Base-by-base conservation (phyloP, 1,140 invertebrate species). In the Centruroides sculpturatus region DNA sequence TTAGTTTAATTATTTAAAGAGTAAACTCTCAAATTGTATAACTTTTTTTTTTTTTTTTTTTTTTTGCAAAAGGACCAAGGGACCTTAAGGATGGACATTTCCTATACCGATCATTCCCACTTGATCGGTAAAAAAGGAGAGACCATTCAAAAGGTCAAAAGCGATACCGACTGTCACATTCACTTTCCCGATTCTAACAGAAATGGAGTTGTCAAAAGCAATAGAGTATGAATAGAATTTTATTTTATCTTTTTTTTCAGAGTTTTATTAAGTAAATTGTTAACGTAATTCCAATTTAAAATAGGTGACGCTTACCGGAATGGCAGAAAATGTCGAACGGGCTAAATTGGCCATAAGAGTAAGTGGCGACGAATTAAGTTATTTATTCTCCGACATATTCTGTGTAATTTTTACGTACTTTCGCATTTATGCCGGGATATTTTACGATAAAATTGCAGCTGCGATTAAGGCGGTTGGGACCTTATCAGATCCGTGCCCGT, bases 151-250 rank as follows among this genome's bases (percentile, higher is more conserved):
- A 81, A 85, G 60, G 92, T 98, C 36, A 98, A 97, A 93, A 85
- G 92, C 68, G 89, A 92, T 63, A 98, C 94, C 0, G 82, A 84
- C 10, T 98, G 93, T 70, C 94, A 98, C 70, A 95, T 98, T 66
- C 94, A 98, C 77, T 98, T 98, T 75, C 94, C 94, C 34, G 94
- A 98, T 75, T 96, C 92, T 34, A 98, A 98, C 75, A 83, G 93
- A 58, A 92, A 87, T 67, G 91, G 87, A 75, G 81, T 85, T 7
- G 83, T 84, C 57, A 98, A 97, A 76, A 94, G 90, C 68, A 97
- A 97, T 77, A 91, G 95, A 77, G 92, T 95, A 63, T 12, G 23
- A 23, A 23, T 23, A 41, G 5, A 41, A 6, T 41, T 41, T 41
- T 6, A 41, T 41, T 41, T 41, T 41, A 41, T 23, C 2, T 23